Percentiles rank a stretch among this genome's conserved stretches.
Evolutionary conservation across 2,888 invertebrate genomes (phyloP).

Genomic region (Nematopogon swammerdamellus): DNA sequence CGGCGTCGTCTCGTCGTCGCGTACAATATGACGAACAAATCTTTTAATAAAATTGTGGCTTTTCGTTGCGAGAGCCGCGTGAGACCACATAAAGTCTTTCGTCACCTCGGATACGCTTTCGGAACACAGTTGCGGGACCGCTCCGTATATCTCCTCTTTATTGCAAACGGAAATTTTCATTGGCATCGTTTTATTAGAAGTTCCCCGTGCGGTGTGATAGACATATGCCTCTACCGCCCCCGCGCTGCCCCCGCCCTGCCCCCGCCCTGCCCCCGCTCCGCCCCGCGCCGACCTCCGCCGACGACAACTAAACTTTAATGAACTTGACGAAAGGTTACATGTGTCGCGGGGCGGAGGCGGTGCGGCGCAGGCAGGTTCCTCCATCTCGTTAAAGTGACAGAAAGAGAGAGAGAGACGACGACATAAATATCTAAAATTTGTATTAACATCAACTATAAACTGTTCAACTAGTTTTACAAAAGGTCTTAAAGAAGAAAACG

Average conservation of each 20-base stretch:
- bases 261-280: background rate
- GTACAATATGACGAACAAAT: background rate
- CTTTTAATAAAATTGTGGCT: background rate
- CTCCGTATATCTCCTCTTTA: conserved; percentile 26
- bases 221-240: conserved; percentile 22
- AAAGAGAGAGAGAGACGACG: too few relatives aligned
- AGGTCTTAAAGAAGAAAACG: too few relatives aligned
- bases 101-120: conserved; percentile 16
- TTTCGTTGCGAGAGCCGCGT: conserved; percentile 1
- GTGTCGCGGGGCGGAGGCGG: background rate
- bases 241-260: background rate
- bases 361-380: too few relatives aligned
- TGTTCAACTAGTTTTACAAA: too few relatives aligned
- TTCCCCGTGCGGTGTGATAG: conserved; percentile 32
- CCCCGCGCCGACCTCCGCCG: too few relatives aligned
- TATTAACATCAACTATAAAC: too few relatives aligned
- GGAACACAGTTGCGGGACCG: conserved; percentile 20
- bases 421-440: too few relatives aligned
- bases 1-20: too few relatives aligned
- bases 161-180: conserved; percentile 42
- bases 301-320: background rate
- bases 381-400: too few relatives aligned
- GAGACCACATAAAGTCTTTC: conserved; percentile 33
- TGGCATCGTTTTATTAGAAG: conserved; percentile 19
- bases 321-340: background rate